Conservation (phyloP, 35 echinoderm and acorn worm species). For the Apostichopus parvimensis region DNA sequence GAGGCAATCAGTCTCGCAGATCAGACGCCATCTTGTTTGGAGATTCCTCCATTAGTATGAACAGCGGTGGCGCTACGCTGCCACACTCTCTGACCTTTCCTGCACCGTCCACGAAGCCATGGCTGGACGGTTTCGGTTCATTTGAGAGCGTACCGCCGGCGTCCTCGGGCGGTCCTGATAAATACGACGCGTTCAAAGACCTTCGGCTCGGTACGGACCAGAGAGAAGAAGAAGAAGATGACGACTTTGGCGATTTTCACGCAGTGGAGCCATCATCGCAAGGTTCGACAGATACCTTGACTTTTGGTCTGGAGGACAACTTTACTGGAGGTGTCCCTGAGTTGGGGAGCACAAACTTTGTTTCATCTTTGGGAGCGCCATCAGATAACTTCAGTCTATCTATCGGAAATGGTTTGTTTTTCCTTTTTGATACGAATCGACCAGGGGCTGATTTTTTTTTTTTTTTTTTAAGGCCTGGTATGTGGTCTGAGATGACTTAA, state of each 20-base stretch:
- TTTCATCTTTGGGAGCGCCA: neutral
- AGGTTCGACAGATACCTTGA: neutral
- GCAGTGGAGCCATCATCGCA: conserved; percentile 2
- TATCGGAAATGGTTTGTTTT: neutral
- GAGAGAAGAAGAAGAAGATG: conserved; percentile 34
- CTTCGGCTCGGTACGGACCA: neutral
- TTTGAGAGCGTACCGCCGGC: neutral
- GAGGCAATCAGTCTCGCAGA: neutral
- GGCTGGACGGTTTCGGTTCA: conserved; percentile 23
- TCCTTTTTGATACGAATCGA: neutral
- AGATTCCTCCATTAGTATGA: neutral
- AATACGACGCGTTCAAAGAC: conserved; percentile 18
- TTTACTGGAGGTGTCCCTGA: neutral
- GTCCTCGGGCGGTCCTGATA: neutral
- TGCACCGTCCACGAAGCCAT: neutral
- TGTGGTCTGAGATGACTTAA: too few relatives aligned
- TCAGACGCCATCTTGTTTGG: neutral
- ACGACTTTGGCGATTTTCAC: conserved; percentile 81
- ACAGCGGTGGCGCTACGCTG: neutral
- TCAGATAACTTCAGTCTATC: neutral
- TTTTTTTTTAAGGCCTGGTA: too few relatives aligned
- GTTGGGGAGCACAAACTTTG: neutral
- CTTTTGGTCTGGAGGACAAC: neutral
- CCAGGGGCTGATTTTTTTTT: too few relatives aligned
- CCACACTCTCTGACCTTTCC: neutral